phyloP scores from a whole-genome alignment of 2,797 vertebrate genomes.

The Hemibagrus guttatus region DNA sequence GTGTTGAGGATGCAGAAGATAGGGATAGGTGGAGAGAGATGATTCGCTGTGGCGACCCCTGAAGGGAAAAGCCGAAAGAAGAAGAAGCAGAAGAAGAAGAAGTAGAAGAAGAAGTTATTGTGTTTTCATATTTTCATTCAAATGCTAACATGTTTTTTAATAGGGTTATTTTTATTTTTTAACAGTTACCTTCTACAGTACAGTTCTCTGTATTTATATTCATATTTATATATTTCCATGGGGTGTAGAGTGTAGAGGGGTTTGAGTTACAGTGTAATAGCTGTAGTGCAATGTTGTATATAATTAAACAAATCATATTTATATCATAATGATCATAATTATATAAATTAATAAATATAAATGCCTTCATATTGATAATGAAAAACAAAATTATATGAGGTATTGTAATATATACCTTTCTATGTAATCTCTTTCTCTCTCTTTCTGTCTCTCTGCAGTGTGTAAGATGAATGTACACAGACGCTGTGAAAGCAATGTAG shows the following conservation, averaged over 20 bases:
- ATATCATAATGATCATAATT: too few relatives aligned
- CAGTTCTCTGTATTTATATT: background rate
- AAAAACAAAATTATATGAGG: background rate
- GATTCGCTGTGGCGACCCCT: too few relatives aligned
- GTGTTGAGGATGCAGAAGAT: too few relatives aligned
- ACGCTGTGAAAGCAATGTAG: conserved; percentile 94
- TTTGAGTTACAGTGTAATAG: background rate
- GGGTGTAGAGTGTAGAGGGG: background rate
- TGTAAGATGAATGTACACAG: conserved; percentile 98
- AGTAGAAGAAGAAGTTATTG: too few relatives aligned
- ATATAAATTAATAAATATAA: background rate
- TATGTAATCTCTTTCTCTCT: conserved; percentile 25
- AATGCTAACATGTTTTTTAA: background rate
- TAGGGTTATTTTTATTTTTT: background rate
- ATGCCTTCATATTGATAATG: background rate
- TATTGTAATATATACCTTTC: background rate
- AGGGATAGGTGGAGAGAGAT: too few relatives aligned
- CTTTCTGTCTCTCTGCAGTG: conserved; percentile 69
- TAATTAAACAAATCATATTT: too few relatives aligned
- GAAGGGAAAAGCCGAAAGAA: too few relatives aligned
- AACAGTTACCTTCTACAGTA: background rate
- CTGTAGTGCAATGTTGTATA: background rate
- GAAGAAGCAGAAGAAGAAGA: too few relatives aligned
- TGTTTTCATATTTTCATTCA: background rate
- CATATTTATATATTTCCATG: background rate